Conservation (phyloP, 2,113 vertebrate species). For the Indri indri region DNA sequence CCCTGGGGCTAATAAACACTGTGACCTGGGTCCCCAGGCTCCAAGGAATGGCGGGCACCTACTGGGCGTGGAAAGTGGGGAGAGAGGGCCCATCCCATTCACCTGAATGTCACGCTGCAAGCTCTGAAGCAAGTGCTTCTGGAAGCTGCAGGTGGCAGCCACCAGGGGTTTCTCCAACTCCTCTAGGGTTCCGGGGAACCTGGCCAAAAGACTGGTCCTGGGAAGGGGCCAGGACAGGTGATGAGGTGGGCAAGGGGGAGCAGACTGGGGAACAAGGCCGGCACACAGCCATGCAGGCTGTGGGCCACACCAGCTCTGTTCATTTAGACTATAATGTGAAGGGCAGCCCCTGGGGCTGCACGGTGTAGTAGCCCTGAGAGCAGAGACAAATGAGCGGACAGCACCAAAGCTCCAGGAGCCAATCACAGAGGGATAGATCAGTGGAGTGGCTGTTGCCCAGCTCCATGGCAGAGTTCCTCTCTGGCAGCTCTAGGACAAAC, state of each 20-base stretch:
- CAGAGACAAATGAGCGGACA: background rate
- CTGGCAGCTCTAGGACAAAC: background rate
- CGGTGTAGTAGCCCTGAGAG: too few species aligned
- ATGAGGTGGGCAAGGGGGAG: background rate
- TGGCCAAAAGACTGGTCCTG: constrained; percentile 78
- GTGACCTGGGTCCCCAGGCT: background rate
- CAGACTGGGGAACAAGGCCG: background rate
- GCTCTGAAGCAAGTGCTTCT: constrained; percentile 72
- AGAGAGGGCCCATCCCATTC: background rate
- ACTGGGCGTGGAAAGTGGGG: background rate
- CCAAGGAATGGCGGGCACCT: background rate
- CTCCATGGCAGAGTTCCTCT: background rate
- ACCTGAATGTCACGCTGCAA: constrained; percentile 79
- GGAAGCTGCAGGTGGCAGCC: constrained; percentile 69
- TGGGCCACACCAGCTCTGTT: rapidly evolving
- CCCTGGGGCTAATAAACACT: too few species aligned
- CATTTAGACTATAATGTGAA: background rate
- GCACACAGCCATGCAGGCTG: background rate
- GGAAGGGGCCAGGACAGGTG: background rate
- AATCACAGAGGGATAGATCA: rapidly evolving
- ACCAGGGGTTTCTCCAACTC: constrained; percentile 75
- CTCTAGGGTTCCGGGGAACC: constrained; percentile 63
- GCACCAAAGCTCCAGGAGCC: background rate
- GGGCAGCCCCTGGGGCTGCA: background rate
- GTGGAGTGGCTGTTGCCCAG: background rate